Percentiles rank a stretch among this genome's conserved stretches.
phyloP scores from a whole-genome alignment of 2,888 invertebrate species.

The Tribolium freemani region DNA sequence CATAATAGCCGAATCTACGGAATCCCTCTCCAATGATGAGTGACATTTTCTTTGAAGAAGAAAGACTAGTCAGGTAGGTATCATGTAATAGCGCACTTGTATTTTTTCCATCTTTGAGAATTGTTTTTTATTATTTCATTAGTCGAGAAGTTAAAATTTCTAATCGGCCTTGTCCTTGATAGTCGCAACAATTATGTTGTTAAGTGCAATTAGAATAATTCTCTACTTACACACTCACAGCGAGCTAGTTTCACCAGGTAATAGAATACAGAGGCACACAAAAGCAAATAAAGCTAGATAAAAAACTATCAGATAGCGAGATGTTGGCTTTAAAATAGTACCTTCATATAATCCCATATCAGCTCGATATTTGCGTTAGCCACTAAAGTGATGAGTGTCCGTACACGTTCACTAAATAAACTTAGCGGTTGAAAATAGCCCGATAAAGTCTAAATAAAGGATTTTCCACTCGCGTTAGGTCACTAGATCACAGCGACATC shows the following conservation, averaged over 20 bases:
- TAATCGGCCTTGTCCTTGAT: constrained; percentile 38
- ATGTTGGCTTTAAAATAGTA: constrained; percentile 44
- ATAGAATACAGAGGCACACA: not conserved
- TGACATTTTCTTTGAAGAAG: not conserved
- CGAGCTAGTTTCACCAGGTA: constrained; percentile 15
- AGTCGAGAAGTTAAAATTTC: constrained; percentile 29
- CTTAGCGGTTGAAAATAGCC: constrained; percentile 5
- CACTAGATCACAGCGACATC: constrained; percentile 38
- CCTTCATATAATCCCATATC: constrained; percentile 65
- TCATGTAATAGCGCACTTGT: too few species aligned
- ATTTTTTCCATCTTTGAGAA: not conserved
- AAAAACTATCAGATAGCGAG: not conserved
- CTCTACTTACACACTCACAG: constrained; percentile 23
- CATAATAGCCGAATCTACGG: constrained; percentile 35
- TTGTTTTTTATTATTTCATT: constrained; percentile 21
- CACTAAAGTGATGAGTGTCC: constrained; percentile 9
- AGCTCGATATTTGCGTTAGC: constrained; percentile 34
- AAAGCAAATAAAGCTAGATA: not conserved
- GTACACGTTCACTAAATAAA: constrained; percentile 30
- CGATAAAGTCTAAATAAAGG: constrained; percentile 20
- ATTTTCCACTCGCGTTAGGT: constrained; percentile 15
- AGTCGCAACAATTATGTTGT: constrained; percentile 27
- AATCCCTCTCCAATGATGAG: constrained; percentile 22
- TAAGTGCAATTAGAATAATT: constrained; percentile 36
- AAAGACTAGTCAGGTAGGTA: not conserved